A percentile compares a stretch with the other conserved stretches of the same genome.
Evolutionary conservation across 1,140 invertebrate species (phyloP).

Genomic region (Drosophila carrolli): DNA sequence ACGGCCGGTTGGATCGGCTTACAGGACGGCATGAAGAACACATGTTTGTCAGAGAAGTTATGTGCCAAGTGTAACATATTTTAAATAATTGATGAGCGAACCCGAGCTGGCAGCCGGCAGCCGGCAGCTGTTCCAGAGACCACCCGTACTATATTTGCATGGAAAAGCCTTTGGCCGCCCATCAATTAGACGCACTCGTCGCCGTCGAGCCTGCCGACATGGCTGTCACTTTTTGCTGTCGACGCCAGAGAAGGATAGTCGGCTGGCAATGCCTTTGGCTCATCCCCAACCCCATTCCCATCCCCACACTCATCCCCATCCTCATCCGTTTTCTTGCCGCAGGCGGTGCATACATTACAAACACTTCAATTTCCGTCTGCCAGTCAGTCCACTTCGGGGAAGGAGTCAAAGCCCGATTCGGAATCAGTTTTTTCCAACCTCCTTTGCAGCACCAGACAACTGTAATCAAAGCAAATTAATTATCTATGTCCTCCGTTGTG

Average conservation of each 20-base stretch:
- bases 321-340: conserved; percentile 17
- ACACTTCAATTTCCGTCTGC: conserved; percentile 75
- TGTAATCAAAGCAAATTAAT: conserved; percentile 80
- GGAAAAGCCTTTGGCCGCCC: conserved; percentile 63
- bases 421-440: conserved; percentile 19
- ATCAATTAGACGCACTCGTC: conserved; percentile 67
- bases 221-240: conserved; percentile 56
- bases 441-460: conserved; percentile 40
- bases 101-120: conserved; percentile 40
- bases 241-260: conserved; percentile 23
- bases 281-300: neutral
- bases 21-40: conserved; percentile 39
- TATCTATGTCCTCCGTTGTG: conserved; percentile 56
- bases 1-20: conserved; percentile 59
- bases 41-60: conserved; percentile 66
- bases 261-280: conserved; percentile 49
- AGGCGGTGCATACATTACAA: conserved; percentile 62
- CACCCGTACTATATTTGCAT: conserved; percentile 54
- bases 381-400: conserved; percentile 26
- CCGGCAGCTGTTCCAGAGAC: conserved; percentile 20
- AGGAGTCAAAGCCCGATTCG: conserved; percentile 1
- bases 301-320: neutral
- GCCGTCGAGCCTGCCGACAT: conserved; percentile 25
- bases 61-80: conserved; percentile 78
- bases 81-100: conserved; percentile 77